Conservation (phyloP, 2,797 vertebrate species). For the Liparis tanakae region DNA sequence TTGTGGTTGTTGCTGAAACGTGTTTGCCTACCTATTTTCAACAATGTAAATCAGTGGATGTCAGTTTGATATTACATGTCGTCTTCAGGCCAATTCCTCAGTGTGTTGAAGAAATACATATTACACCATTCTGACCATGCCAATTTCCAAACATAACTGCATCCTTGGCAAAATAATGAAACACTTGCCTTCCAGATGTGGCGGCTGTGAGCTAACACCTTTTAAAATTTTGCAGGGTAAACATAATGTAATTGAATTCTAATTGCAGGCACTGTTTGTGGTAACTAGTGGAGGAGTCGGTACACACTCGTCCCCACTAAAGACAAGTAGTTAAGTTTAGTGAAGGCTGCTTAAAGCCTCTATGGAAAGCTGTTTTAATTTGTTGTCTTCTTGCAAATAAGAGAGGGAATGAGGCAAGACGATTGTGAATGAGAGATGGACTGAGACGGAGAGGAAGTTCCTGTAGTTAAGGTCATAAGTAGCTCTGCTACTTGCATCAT, state of each 20-base stretch:
- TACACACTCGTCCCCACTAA: not conserved
- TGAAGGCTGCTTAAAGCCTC: conserved; percentile 19
- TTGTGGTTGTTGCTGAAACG: not conserved
- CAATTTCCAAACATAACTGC: not conserved
- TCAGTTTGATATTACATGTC: not conserved
- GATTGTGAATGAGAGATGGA: conserved; percentile 39
- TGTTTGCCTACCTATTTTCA: not conserved
- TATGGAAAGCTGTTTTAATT: conserved; percentile 24
- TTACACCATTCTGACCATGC: conserved; percentile 1
- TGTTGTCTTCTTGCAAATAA: conserved; percentile 25
- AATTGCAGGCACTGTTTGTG: not conserved
- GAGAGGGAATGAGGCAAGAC: conserved; percentile 8
- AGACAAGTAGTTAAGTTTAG: conserved; percentile 9
- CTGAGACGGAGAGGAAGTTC: conserved; percentile 46
- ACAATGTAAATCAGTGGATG: conserved; percentile 3
- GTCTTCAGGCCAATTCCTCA: not conserved
- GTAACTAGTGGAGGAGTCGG: not conserved
- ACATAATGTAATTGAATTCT: conserved; percentile 11
- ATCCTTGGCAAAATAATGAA: conserved; percentile 17
- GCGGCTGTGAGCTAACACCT: conserved; percentile 24
- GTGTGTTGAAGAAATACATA: conserved; percentile 1
- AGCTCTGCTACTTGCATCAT: conserved; percentile 55
- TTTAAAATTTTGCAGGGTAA: conserved; percentile 8
- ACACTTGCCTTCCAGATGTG: conserved; percentile 14
- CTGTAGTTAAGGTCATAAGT: conserved; percentile 64